Percentiles rank a stretch among this genome's conserved stretches.
These are phyloP conservation scores for Crocidura indochinensis DNA, from an alignment of 2,797 vertebrate species.

Conservation along the genomic window DNA sequence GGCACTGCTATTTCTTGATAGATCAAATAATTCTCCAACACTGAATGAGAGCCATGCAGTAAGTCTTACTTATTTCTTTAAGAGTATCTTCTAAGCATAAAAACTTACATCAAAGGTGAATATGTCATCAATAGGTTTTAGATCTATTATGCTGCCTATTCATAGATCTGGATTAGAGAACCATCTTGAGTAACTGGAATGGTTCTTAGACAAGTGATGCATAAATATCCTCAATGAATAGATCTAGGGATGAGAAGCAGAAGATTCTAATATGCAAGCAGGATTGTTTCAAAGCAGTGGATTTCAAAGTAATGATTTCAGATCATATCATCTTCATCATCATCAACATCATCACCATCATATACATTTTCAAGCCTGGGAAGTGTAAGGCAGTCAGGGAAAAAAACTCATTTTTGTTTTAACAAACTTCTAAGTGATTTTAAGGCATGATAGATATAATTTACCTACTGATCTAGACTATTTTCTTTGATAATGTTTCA, in stretches of 20 bases:
- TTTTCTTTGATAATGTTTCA: neutral
- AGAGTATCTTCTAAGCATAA: conserved; percentile 5
- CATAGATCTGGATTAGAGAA: neutral
- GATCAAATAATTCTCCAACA: neutral
- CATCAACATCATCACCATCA: too few relatives aligned
- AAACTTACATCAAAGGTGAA: neutral
- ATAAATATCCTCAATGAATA: neutral
- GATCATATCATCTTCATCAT: neutral
- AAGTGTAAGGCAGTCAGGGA: neutral
- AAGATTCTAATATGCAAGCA: neutral
- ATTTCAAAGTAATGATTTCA: neutral
- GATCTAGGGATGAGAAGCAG: neutral
- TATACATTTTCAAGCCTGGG: neutral
- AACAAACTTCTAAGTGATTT: neutral
- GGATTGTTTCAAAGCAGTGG: neutral
- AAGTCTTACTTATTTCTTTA: neutral
- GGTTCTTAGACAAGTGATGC: neutral
- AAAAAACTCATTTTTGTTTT: neutral
- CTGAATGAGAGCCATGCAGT: neutral
- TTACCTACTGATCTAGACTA: neutral
- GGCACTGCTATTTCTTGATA: neutral
- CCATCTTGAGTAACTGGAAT: neutral
- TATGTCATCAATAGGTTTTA: neutral
- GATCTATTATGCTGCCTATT: neutral
- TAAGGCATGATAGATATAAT: neutral